Base-by-base conservation (phyloP, 37 sponge, comb jelly and placozoan species). In the Chondrosia reniformis region DNA sequence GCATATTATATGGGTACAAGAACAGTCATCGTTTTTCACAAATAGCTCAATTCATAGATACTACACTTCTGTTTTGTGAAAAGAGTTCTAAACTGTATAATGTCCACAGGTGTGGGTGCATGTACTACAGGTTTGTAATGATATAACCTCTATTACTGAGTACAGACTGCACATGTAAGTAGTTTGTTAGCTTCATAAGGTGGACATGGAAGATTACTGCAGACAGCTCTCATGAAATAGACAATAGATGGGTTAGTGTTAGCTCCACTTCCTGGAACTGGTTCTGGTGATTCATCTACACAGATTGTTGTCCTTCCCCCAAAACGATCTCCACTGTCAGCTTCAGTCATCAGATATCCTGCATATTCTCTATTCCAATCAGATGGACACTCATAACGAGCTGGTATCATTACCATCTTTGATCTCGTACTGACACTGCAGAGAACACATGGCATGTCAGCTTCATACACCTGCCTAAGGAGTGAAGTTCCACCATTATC, bases 151-250 rank as follows among this genome's bases (percentile, higher is more conserved):
- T n/a, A n/a, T 64, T 46, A 79, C 67, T 67, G 75, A 21, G 81
- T 62, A 42, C 86, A 86, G 46, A 86, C 86, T 4, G 57, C 86
- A 81, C 86, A 86, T 49, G 66, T 80, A 33, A 86, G 81, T 36
- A 45, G 77, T 45, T 76, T 75, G 19, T 39, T 21, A 3, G 56
- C 13, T n/a, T 75, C 72, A 40, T 86, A 86, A 33, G 81, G 86
- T 34, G 81, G 81, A 55, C 86, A 86, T 3, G 77, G 69, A 17
- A 86, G 55, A 13, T 77, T 77, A 63, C 75, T 63, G 62, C 86
- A 86, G 55, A 30, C 44, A 36, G 81, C 76, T 66, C 76, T 71
- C 63, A 67, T 49, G 46, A 74, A 59, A 27, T 80, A 76, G 49
- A 86, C 44, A 2, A 81, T 31, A 40, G 71, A 73, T 45, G 76